phyloP scores from a whole-genome alignment of 2,113 vertebrate species.

The Pelusios castaneus region DNA sequence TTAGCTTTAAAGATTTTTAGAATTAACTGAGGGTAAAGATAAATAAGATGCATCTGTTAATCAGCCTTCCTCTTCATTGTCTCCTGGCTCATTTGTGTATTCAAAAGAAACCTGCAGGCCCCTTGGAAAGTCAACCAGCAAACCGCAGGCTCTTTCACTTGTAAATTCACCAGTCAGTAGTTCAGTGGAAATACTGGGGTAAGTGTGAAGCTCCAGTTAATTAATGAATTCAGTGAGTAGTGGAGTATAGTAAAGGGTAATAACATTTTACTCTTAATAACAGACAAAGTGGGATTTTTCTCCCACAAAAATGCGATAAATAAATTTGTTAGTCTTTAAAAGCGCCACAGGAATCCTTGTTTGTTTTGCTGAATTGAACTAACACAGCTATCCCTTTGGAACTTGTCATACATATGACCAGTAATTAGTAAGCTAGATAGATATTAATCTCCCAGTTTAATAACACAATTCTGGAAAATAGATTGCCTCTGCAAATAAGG shows the following conservation, averaged over 20 bases:
- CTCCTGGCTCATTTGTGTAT: neutral
- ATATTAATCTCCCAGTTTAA: neutral
- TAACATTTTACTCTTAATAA: neutral
- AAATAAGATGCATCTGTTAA: neutral
- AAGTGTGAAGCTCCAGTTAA: slow-evolving; percentile 68
- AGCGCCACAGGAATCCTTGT: no score
- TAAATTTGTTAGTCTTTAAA: no score
- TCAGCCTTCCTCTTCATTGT: neutral
- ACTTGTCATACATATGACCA: neutral
- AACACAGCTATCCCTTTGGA: no score
- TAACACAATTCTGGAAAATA: neutral
- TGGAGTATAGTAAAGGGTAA: neutral
- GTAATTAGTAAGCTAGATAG: neutral
- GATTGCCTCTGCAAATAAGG: neutral
- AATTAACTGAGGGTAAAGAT: neutral
- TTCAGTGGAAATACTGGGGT: slow-evolving; percentile 38
- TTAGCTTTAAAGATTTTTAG: neutral
- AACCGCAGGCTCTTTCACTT: slow-evolving; percentile 33
- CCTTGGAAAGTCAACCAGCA: slow-evolving; percentile 38
- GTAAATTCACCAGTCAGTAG: slow-evolving; percentile 27
- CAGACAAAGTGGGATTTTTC: no score
- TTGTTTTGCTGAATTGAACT: no score
- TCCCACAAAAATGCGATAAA: no score
- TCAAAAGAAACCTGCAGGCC: slow-evolving; percentile 10
- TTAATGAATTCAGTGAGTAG: slow-evolving; percentile 57